phyloP scores from a whole-genome alignment of 2,113 vertebrate species.

The Aplodontia rufa region DNA sequence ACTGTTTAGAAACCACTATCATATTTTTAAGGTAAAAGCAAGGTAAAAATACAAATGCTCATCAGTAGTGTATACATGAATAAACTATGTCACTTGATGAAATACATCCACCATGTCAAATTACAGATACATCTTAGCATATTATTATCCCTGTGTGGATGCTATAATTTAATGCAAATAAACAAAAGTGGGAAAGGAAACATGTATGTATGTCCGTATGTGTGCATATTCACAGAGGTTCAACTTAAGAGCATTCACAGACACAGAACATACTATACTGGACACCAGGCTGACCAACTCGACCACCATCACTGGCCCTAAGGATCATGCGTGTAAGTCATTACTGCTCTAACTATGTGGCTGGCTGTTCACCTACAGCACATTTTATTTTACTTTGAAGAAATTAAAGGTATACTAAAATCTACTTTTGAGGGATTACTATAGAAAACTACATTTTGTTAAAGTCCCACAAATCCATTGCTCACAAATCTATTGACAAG shows the following conservation, averaged over 20 bases:
- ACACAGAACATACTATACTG: background rate
- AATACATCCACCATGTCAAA: background rate
- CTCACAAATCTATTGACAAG: background rate
- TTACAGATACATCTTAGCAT: background rate
- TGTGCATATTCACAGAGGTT: background rate
- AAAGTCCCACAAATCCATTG: background rate
- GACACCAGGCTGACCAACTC: background rate
- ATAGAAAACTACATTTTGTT: background rate
- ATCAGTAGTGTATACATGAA: background rate
- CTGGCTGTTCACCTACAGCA: background rate
- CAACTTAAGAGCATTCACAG: background rate
- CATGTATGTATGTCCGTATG: background rate
- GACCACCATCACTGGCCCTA: background rate
- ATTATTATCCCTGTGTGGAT: background rate
- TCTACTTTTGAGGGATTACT: background rate
- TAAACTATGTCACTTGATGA: background rate
- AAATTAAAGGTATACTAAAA: background rate
- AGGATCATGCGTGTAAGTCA: background rate
- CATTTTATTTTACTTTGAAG: background rate
- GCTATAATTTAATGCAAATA: background rate
- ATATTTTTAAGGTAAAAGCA: slow-evolving; percentile 7
- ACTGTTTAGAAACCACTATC: background rate
- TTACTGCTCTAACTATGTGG: background rate
- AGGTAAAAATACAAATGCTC: background rate
- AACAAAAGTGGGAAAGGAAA: background rate